These are phyloP conservation scores for Germaria angustata DNA, from an alignment of 2,888 invertebrate species.

Conservation along the genomic window DNA sequence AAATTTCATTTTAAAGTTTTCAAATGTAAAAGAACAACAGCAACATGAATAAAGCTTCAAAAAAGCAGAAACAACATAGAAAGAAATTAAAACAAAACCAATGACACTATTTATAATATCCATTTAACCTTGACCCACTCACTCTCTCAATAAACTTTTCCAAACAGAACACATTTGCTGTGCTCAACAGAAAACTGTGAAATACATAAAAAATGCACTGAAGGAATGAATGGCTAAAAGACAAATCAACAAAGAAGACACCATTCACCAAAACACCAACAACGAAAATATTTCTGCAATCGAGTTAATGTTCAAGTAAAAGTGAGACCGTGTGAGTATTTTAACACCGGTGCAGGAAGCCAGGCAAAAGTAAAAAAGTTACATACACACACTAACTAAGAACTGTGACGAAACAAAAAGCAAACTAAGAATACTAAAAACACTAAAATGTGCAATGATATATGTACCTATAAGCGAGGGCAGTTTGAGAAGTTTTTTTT, in stretches of 20 bases:
- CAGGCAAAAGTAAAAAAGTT: slow-evolving; percentile 47
- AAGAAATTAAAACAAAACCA: slow-evolving; percentile 62
- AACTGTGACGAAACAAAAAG: slow-evolving; percentile 1
- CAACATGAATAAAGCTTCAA: slow-evolving; percentile 14
- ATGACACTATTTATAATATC: slow-evolving; percentile 65
- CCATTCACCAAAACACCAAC: slow-evolving; percentile 4
- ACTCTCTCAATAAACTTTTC: slow-evolving; percentile 65
- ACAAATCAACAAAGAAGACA: slow-evolving; percentile 15
- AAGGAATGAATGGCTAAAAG: slow-evolving; percentile 15
- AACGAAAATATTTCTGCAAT: not conserved
- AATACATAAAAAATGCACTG: not conserved
- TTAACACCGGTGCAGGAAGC: slow-evolving; percentile 34
- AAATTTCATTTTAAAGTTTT: slow-evolving; percentile 53
- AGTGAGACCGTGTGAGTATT: slow-evolving; percentile 6
- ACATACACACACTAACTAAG: slow-evolving; percentile 33
- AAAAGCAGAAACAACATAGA: slow-evolving; percentile 30
- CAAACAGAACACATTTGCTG: slow-evolving; percentile 49
- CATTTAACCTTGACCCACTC: slow-evolving; percentile 66
- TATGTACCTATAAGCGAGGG: too few relatives aligned
- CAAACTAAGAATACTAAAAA: not conserved
- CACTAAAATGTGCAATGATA: slow-evolving; percentile 33
- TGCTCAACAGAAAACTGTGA: slow-evolving; percentile 9
- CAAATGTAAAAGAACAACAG: slow-evolving; percentile 24
- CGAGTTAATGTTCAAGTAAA: slow-evolving; percentile 15
- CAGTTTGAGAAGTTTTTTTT: too few relatives aligned